Evolutionary conservation across 2,888 invertebrate species (phyloP), one percentile per base, ranked within the genome.

Genomic region (Phania funesta): DNA sequence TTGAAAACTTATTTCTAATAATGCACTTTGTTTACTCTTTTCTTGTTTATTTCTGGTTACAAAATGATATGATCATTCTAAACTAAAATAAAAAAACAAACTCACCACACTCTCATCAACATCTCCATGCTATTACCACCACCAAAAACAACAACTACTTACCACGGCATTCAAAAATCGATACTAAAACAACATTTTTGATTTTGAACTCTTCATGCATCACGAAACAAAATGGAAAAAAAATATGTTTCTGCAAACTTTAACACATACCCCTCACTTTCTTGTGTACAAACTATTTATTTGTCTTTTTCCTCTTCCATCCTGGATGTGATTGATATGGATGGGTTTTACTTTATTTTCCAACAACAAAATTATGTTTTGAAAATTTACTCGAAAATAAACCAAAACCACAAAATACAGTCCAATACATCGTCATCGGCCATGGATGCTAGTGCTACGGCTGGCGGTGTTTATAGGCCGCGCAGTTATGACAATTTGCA

Each of bases 401-500:
- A 67, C 48, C 41, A 67, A 67, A 29, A 67, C 13, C 35, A 54
- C 38, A 50, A 62, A 46, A 52, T 56, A 54, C 52, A 91, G 91
- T 89, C 90, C 77, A 91, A 90, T 87, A 88, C 90, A 84, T 89
- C 89, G 84, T 87, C 90, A 83, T 90, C 91, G 84, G 88, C 91
- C 56, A 77, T 89, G 85, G 82, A 82, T 65, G 88, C 87, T 82
- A 87, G 86, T 82, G 80, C 78, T 41, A 83, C 83, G 16, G 81
- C 85, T 79, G 85, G 85, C 83, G 90, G 89, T 68, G 87, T 88
- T 80, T 88, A 90, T 86, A 86, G 88, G 74, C 90, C 88, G 86
- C 91, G 91, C 86, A 91, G 91, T 86, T 91, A 91, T 84, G 91
- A 91, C 85, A 90, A 91, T 87, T 89, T 91, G 83, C 91, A 91